phyloP scores from a whole-genome alignment of 2,113 vertebrate genomes.

The Tapirus terrestris region DNA sequence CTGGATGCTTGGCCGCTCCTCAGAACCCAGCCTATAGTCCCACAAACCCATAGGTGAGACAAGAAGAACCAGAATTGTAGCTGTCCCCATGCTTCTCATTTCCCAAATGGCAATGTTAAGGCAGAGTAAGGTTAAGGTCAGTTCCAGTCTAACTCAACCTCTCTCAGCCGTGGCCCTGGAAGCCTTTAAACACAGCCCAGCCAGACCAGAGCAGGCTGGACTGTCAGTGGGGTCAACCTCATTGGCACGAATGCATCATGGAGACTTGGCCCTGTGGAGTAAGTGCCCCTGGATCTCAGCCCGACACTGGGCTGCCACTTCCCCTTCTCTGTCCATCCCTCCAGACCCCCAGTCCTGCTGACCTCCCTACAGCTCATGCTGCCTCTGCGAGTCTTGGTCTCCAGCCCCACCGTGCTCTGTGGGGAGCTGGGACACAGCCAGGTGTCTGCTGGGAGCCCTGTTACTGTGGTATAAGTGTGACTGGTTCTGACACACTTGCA shows the following conservation, averaged over 20 bases:
- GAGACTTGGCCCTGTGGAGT: neutral
- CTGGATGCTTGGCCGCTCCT: neutral
- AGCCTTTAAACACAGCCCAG: neutral
- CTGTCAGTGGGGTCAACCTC: neutral
- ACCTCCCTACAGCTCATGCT: neutral
- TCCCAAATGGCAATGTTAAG: neutral
- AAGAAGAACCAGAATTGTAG: neutral
- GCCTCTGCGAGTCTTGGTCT: neutral
- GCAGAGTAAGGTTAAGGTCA: neutral
- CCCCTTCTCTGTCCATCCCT: neutral
- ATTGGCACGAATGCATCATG: accelerated
- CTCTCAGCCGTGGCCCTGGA: neutral
- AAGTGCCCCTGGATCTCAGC: neutral
- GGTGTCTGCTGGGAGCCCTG: neutral
- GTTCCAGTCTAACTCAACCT: neutral
- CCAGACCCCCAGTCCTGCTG: too few relatives aligned
- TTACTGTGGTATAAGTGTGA: too few relatives aligned
- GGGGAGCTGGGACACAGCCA: neutral
- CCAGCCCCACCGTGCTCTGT: neutral
- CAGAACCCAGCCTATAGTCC: neutral
- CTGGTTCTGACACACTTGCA: neutral
- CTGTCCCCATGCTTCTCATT: neutral
- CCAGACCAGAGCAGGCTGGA: neutral
- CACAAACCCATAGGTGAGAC: neutral
- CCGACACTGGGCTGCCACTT: neutral